Evolutionary conservation across 2,797 vertebrate species (phyloP).

Genomic region (Esox lucius): DNA sequence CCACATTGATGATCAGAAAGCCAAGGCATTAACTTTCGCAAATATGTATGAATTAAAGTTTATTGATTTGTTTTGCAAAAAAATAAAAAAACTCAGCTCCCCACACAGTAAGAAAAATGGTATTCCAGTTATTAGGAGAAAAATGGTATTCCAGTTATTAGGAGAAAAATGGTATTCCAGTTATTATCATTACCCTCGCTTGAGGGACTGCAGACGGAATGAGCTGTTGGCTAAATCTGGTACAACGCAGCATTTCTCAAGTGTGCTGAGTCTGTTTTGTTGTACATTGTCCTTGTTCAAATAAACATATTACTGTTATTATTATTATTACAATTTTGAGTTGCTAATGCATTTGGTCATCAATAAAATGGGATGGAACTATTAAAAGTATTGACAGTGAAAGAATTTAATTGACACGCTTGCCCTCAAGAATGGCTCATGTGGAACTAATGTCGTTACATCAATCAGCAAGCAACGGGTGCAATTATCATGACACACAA

Average conservation of each 20-base stretch:
- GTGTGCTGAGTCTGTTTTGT: too few species aligned
- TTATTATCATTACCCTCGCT: too few species aligned
- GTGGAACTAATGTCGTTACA: neutral
- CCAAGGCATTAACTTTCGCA: slow-evolving; percentile 49
- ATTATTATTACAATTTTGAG: neutral
- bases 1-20: slow-evolving; percentile 46
- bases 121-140: too few species aligned
- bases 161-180: neutral
- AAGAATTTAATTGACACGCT: neutral
- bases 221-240: too few species aligned
- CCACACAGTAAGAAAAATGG: neutral
- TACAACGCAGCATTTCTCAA: too few species aligned
- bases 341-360: neutral
- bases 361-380: neutral
- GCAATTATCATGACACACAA: neutral
- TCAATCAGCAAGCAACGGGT: neutral
- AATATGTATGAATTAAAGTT: slow-evolving; percentile 38
- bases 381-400: neutral
- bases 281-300: too few species aligned
- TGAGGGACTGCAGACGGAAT: too few species aligned
- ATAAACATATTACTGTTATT: neutral
- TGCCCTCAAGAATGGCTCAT: neutral
- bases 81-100: slow-evolving; percentile 14
- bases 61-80: slow-evolving; percentile 47
- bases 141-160: too few species aligned